phyloP scores from a whole-genome alignment of 2,888 invertebrate species.

The Osmoderma eremita region DNA sequence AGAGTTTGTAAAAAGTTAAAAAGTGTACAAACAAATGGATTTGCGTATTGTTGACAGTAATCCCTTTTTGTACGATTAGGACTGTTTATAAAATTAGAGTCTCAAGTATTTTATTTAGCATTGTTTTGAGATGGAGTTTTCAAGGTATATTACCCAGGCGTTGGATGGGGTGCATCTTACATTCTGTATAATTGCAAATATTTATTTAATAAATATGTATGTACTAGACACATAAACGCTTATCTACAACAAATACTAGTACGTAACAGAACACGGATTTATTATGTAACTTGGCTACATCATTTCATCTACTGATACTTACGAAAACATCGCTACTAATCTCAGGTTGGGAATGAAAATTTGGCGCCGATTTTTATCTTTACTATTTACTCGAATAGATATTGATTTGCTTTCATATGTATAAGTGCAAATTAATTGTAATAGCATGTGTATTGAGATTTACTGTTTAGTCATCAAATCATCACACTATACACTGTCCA shows the following conservation, averaged over 20 bases:
- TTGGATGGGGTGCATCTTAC: too few relatives aligned
- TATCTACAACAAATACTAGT: too few relatives aligned
- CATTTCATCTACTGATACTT: conserved; percentile 19
- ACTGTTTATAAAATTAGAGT: too few relatives aligned
- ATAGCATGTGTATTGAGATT: not conserved
- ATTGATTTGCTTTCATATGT: conserved; percentile 22
- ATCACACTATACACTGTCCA: not conserved
- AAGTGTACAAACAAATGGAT: too few relatives aligned
- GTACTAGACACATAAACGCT: not conserved
- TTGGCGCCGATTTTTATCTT: conserved; percentile 32
- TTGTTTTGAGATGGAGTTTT: too few relatives aligned
- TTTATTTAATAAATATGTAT: not conserved
- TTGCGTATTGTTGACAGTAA: too few relatives aligned
- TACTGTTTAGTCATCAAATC: not conserved
- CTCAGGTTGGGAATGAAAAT: conserved; percentile 12
- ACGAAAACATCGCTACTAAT: conserved; percentile 17
- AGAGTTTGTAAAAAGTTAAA: too few relatives aligned
- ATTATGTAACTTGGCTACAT: not conserved
- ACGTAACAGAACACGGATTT: too few relatives aligned
- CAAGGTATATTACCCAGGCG: too few relatives aligned
- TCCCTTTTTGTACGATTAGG: too few relatives aligned
- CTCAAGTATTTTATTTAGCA: too few relatives aligned
- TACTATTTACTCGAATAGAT: conserved; percentile 21
- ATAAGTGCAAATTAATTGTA: not conserved
- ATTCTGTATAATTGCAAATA: too few relatives aligned